These are phyloP conservation scores for Mycetomoellerius zeteki DNA, from an alignment of 1,140 invertebrate species.

Conservation along the genomic window DNA sequence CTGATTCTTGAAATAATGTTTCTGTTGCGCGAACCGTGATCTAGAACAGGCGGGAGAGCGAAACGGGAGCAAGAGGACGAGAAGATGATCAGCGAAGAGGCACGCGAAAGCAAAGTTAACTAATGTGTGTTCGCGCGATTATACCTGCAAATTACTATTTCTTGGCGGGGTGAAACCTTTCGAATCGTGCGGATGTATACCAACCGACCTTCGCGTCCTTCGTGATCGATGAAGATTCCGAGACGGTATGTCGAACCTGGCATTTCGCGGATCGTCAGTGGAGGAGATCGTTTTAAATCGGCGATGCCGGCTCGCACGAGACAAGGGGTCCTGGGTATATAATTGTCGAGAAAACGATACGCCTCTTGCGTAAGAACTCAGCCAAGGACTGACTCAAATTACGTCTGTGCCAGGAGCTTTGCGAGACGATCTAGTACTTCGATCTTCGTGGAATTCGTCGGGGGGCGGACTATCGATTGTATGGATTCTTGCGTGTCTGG, in stretches of 20 bases:
- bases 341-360: conserved; percentile 63
- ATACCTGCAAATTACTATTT: conserved; percentile 67
- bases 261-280: conserved; percentile 64
- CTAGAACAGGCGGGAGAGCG: background rate
- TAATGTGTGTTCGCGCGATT: conserved; percentile 56
- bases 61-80: background rate
- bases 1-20: conserved; percentile 1
- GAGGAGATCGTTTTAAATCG: conserved; percentile 52
- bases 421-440: conserved; percentile 42
- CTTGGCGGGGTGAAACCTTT: conserved; percentile 33
- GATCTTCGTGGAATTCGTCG: conserved; percentile 65
- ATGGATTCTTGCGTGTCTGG: conserved; percentile 64
- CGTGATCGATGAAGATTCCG: conserved; percentile 59
- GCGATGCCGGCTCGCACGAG: conserved; percentile 25
- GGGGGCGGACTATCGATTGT: conserved; percentile 41
- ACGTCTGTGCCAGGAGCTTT: conserved; percentile 18
- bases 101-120: conserved; percentile 36
- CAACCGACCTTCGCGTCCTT: conserved; percentile 55
- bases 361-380: conserved; percentile 69
- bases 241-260: conserved; percentile 44
- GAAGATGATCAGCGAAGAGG: conserved; percentile 9
- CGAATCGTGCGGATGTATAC: conserved; percentile 33
- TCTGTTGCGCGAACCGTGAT: background rate
- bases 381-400: conserved; percentile 60
- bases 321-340: conserved; percentile 56